A percentile compares a stretch with the other conserved stretches of the same genome.
phyloP scores from a whole-genome alignment of 2,797 vertebrate genomes.

The Lutjanus argentimaculatus region DNA sequence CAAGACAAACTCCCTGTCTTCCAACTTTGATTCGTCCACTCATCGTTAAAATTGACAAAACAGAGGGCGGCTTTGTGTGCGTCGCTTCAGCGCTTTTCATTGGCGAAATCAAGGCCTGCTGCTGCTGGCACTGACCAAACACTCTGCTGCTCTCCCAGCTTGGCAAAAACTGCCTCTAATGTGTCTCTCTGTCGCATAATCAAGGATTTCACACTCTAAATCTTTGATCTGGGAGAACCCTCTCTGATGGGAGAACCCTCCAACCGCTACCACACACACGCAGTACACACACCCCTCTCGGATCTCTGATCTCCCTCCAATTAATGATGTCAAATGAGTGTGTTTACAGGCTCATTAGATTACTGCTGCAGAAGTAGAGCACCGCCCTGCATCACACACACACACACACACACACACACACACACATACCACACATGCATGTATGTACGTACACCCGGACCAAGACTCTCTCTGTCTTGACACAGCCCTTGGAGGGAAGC shows the following conservation, averaged over 20 bases:
- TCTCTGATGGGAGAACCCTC: slow-evolving; percentile 87
- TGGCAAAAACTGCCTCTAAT: slow-evolving; percentile 86
- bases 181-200: slow-evolving; percentile 89
- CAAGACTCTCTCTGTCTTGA: slow-evolving; percentile 78
- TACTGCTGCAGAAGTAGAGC: slow-evolving; percentile 85
- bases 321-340: slow-evolving; percentile 91
- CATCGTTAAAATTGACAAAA: slow-evolving; percentile 73
- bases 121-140: slow-evolving; percentile 82
- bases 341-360: slow-evolving; percentile 92
- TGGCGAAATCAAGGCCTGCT: slow-evolving; percentile 74
- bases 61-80: slow-evolving; percentile 63
- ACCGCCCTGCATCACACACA: slow-evolving; percentile 78
- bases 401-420: slow-evolving; percentile 48
- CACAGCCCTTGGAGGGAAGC: slow-evolving; percentile 79
- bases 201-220: slow-evolving; percentile 88
- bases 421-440: slow-evolving; percentile 30
- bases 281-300: slow-evolving; percentile 65
- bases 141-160: slow-evolving; percentile 78
- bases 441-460: slow-evolving; percentile 46
- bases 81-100: slow-evolving; percentile 57
- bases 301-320: slow-evolving; percentile 89
- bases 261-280: slow-evolving; percentile 68
- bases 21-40: slow-evolving; percentile 67
- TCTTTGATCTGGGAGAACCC: slow-evolving; percentile 89
- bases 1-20: slow-evolving; percentile 44